Evolutionary conservation across 64 coral and sea anemone genomes (phyloP), one percentile per base, ranked within the genome.

Genomic region (Montipora foliosa): DNA sequence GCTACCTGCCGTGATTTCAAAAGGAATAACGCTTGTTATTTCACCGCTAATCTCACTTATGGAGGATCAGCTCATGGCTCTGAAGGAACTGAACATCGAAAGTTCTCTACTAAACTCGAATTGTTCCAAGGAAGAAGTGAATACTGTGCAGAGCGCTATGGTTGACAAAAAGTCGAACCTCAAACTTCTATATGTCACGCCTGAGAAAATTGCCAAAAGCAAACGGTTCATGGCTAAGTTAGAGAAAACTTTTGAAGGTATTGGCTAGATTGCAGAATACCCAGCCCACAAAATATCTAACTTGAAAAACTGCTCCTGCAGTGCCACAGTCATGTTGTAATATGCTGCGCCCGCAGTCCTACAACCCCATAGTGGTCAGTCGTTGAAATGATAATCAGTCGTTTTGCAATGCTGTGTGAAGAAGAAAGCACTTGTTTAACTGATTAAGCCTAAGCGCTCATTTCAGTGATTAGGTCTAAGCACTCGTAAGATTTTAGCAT

Each of bases 171-270:
- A 93, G 46, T 98, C 96, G 29, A 79, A 44, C 29, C 66, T 98
- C 10, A 98, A 95, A 80, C 87, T 98, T 12, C 77, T 98, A 76
- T 98, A 98, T 88, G 96, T 98, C 45, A 98, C 94, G n/a, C 96
- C 96, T 67, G 96, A 98, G 69, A 98, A 98, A 47, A 98, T 98
- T 82, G 97, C 94, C 1, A 95, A 96, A 49, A 98, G 97, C 75
- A 98, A 98, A 82, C 90, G 97, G 14, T 95, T 95, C 48, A 98
- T 94, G 94, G 94, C 97, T 25, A 98, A 98, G 67, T 60, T 96
- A 48, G 97, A 95, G 87, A 98, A 98, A 86, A 74, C 85, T 2
- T 95, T 90, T 93, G 81, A 95, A 83, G 93, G 96, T 98, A 87
- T 57, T 57, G 6, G 22, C 61, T 44, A 16, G 17, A n/a, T 49